Evolutionary conservation across 2,888 invertebrate species (phyloP).

Genomic region (Lordiphosa fenestrarum): DNA sequence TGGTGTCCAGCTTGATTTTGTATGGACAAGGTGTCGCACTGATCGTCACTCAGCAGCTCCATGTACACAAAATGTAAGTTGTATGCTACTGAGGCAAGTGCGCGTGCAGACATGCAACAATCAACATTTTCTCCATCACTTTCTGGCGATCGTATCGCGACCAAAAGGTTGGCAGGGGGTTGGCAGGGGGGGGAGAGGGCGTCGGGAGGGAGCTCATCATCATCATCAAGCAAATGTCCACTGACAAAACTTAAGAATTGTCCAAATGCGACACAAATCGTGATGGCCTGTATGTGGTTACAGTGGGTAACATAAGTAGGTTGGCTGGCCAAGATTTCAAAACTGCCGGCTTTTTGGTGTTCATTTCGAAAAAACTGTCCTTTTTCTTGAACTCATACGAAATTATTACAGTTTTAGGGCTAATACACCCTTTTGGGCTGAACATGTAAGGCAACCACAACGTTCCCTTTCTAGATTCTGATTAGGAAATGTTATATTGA

Average conservation of each 20-base stretch:
- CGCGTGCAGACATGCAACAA: constrained; percentile 67
- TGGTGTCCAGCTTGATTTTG: constrained; percentile 41
- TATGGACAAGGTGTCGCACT: constrained; percentile 63
- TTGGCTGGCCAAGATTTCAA: too few species aligned
- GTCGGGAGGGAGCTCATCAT: background rate
- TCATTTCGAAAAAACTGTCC: too few species aligned
- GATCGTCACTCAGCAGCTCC: constrained; percentile 54
- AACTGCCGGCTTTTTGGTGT: too few species aligned
- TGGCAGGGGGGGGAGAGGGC: background rate
- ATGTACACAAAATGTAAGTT: constrained; percentile 5
- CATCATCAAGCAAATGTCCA: background rate
- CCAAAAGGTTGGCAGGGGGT: background rate
- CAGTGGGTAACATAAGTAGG: constrained; percentile 6
- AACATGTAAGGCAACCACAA: too few species aligned
- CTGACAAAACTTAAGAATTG: constrained; percentile 13
- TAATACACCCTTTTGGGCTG: too few species aligned
- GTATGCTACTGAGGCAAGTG: constrained; percentile 18
- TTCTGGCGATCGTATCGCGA: constrained; percentile 20
- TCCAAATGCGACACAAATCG: constrained; percentile 22
- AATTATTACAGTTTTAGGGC: too few species aligned
- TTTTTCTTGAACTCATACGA: too few species aligned
- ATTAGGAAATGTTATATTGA: too few species aligned
- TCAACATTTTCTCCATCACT: constrained; percentile 12
- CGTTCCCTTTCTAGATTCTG: too few species aligned
- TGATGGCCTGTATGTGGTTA: constrained; percentile 2